Evolutionary conservation across 2,113 vertebrate genomes (phyloP).

Genomic region (Pyrgilauda ruficollis): DNA sequence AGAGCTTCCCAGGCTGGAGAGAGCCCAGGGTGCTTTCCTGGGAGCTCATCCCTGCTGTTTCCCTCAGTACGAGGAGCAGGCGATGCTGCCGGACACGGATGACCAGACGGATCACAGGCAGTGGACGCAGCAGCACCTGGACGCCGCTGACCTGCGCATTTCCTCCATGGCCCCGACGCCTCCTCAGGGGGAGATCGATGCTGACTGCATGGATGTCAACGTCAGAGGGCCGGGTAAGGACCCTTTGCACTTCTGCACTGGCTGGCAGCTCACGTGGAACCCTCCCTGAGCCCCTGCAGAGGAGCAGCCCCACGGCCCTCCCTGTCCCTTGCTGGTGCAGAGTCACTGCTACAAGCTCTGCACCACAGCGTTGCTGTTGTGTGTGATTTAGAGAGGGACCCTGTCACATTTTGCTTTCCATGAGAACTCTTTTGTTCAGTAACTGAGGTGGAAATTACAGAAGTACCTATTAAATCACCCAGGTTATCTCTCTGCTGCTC

Average conservation of each 20-base stretch:
- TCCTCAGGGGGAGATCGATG: conserved; percentile 92
- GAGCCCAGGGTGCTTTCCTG: neutral
- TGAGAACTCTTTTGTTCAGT: neutral
- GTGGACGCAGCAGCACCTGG: conserved; percentile 98
- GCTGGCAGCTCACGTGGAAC: neutral
- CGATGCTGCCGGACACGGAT: conserved; percentile 79
- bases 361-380: neutral
- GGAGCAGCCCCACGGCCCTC: neutral
- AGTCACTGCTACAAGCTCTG: neutral
- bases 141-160: conserved; percentile 91
- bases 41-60: neutral
- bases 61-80: conserved; percentile 88
- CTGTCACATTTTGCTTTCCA: neutral
- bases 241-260: neutral
- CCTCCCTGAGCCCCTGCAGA: neutral
- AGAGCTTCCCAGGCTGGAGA: neutral
- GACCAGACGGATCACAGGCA: conserved; percentile 92
- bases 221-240: conserved; percentile 90
- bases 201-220: conserved; percentile 95
- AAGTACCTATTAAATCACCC: neutral
- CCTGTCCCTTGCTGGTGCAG: neutral
- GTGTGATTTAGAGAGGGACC: neutral
- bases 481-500: neutral
- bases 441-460: neutral
- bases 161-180: conserved; percentile 94